Evolutionary conservation across 2,888 invertebrate genomes (phyloP), one percentile per base, ranked within the genome.

Genomic region (Nomada ruficornis): DNA sequence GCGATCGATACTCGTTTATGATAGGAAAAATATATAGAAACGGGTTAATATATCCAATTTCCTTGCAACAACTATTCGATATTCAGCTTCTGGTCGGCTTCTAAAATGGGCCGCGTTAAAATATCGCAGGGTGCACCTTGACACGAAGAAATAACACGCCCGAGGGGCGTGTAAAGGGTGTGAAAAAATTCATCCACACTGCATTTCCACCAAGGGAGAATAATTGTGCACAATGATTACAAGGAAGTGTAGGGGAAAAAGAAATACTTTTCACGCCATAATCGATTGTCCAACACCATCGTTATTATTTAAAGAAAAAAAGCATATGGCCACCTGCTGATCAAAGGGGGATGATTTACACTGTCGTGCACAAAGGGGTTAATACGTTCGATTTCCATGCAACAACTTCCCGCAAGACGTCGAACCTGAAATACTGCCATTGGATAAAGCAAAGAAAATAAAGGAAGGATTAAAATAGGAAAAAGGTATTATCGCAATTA

Each of bases 381-480:
- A 67, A 77, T 77, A 60, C 18, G 42, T 54, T 60, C 67, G 73
- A 77, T 77, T 77, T 62, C 67, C 60, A 74, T 74, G 60, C 67
- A 59, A 65, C 67, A 18, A 47, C 50, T 68, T 20, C n/a, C 26
- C 42, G 44, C 54, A 20, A 20, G 11, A 18, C 65, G 20, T 26
- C 54, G 50, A 23, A 52, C n/a, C 36, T 55, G 26, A 68, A 68
- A 62, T 68, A 75, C 36, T 36, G 36, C 36, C 36, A 7, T 36
- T 5, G 36, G 36, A 68, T 44, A 68, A 67, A 55, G 36, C 23
- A 5, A 42, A 47, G 36, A 36, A 36, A 7, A 7, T 36, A 7
- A 36, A 36, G 26, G 26, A 26, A 26, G 26, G 26, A 26, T 26
- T 26, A 26, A 26, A 26, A 26, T 44, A 44, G 1, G 44, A 44